Percentiles rank a stretch among this genome's conserved stretches.
These are phyloP conservation scores for Thunnus albacares DNA, from an alignment of 2,797 vertebrate species.

Conservation along the genomic window DNA sequence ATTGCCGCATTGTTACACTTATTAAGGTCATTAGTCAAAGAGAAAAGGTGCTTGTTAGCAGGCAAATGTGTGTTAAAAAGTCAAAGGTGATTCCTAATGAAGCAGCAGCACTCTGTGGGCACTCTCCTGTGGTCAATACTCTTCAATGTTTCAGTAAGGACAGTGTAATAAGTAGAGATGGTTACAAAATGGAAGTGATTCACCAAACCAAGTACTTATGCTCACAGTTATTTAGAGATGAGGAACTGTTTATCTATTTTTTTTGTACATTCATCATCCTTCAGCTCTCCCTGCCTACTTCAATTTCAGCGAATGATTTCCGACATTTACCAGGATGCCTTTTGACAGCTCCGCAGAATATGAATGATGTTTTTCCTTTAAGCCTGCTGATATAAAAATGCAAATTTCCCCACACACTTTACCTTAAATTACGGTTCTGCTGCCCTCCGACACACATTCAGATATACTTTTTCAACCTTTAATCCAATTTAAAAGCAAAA, in stretches of 20 bases:
- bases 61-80: slow-evolving; percentile 19
- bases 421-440: background rate
- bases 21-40: slow-evolving; percentile 45
- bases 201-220: background rate
- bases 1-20: slow-evolving; percentile 11
- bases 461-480: background rate
- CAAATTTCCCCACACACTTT: background rate
- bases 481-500: background rate
- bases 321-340: background rate
- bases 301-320: background rate
- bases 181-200: background rate
- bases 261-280: too few relatives aligned
- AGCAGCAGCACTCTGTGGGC: slow-evolving; percentile 11
- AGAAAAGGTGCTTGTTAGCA: slow-evolving; percentile 49
- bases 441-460: background rate
- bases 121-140: slow-evolving; percentile 4
- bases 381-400: background rate
- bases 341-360: too few relatives aligned
- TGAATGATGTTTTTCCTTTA: background rate
- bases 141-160: background rate
- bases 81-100: slow-evolving; percentile 41
- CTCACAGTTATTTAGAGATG: background rate
- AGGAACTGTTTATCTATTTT: background rate
- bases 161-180: background rate
- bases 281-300: background rate